These are phyloP conservation scores for Philopedon plagiatum DNA, from an alignment of 2,888 invertebrate genomes.

Conservation along the genomic window DNA sequence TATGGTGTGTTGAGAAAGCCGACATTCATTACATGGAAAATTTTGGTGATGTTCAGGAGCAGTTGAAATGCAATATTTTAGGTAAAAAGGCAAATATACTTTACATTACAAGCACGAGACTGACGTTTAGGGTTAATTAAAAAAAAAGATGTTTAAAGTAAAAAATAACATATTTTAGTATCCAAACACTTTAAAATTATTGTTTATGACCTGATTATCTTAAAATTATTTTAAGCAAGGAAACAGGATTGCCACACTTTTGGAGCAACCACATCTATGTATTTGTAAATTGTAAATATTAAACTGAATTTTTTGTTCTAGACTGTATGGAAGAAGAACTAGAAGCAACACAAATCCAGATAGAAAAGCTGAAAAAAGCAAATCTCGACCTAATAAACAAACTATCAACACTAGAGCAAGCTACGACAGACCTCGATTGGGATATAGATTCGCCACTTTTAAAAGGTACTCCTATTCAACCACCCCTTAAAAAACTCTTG, in stretches of 20 bases:
- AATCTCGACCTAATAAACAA: conserved; percentile 63
- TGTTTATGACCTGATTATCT: no score
- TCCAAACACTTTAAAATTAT: no score
- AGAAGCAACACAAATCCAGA: conserved; percentile 18
- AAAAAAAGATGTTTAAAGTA: no score
- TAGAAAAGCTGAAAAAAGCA: conserved; percentile 55
- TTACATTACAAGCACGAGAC: no score
- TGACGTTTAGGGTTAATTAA: no score
- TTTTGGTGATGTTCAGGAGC: conserved; percentile 68
- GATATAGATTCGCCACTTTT: conserved; percentile 57
- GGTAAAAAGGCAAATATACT: no score
- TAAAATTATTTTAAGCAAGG: no score
- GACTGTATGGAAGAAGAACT: conserved; percentile 65
- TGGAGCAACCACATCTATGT: no score
- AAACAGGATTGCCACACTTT: no score
- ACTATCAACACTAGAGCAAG: conserved; percentile 58
- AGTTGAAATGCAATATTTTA: conserved; percentile 68
- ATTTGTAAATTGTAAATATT: no score
- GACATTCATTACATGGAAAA: conserved; percentile 63
- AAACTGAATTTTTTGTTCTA: neutral
- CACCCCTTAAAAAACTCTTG: conserved; percentile 61
- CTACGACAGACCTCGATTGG: conserved; percentile 62
- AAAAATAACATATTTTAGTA: no score
- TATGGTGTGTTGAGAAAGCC: conserved; percentile 70
- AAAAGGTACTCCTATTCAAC: conserved; percentile 63